phyloP scores from a whole-genome alignment of 1,140 invertebrate genomes.

The Lasioglossum albipes region DNA sequence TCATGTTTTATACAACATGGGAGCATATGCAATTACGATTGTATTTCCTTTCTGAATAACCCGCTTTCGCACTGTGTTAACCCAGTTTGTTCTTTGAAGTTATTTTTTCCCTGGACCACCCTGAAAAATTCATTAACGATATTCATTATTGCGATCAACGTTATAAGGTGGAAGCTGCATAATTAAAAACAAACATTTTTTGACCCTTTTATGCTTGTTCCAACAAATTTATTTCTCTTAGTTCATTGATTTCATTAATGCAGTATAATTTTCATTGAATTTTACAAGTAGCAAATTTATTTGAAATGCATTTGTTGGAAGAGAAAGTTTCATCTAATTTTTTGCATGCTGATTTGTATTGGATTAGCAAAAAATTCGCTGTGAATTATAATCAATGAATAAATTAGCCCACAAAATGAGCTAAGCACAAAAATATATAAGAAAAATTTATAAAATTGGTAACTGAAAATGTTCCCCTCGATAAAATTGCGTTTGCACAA shows the following conservation, averaged over 20 bases:
- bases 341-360: slow-evolving; percentile 35
- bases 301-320: slow-evolving; percentile 27
- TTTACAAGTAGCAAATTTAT: not conserved
- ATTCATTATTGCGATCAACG: slow-evolving; percentile 25
- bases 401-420: slow-evolving; percentile 24
- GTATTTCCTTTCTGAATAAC: slow-evolving; percentile 51
- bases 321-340: not conserved
- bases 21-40: slow-evolving; percentile 64
- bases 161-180: slow-evolving; percentile 12
- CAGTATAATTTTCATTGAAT: slow-evolving; percentile 9
- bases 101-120: slow-evolving; percentile 79
- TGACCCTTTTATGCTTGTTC: slow-evolving; percentile 32
- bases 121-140: slow-evolving; percentile 65
- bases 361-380: not conserved
- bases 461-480: not conserved
- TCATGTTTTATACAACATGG: slow-evolving; percentile 62
- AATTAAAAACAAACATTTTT: slow-evolving; percentile 38
- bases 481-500: not conserved
- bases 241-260: not conserved
- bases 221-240: not conserved
- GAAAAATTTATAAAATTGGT: slow-evolving; percentile 12
- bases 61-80: slow-evolving; percentile 61
- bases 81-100: slow-evolving; percentile 71
- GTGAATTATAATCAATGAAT: not conserved
- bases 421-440: not conserved